A percentile compares a stretch with the other conserved stretches of the same genome.
Conservation (phyloP, 2,797 vertebrate genomes). For the Myotis findleyi region DNA sequence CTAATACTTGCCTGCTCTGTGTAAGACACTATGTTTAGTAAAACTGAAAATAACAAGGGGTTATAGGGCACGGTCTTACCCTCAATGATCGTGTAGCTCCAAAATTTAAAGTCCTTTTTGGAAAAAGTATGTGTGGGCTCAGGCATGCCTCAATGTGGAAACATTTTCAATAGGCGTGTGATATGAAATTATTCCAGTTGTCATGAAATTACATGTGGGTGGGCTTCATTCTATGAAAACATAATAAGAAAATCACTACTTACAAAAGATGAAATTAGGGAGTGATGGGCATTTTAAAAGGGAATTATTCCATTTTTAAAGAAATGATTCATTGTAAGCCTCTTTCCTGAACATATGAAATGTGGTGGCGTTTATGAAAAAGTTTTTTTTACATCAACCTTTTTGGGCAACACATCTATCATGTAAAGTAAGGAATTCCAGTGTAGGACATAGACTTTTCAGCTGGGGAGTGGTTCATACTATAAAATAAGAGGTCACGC, state of each 20-base stretch:
- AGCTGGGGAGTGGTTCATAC: neutral
- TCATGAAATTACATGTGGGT: slow-evolving; percentile 57
- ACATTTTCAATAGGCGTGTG: slow-evolving; percentile 47
- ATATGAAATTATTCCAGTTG: slow-evolving; percentile 44
- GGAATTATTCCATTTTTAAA: neutral
- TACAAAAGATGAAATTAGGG: slow-evolving; percentile 60
- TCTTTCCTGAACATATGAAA: slow-evolving; percentile 10
- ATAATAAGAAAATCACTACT: slow-evolving; percentile 62
- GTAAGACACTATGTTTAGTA: neutral
- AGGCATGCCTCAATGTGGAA: neutral
- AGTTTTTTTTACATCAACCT: neutral
- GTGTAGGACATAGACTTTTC: neutral
- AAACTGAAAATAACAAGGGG: neutral
- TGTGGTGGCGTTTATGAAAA: neutral
- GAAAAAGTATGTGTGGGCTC: slow-evolving; percentile 10
- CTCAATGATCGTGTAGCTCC: neutral
- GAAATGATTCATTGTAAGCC: slow-evolving; percentile 4
- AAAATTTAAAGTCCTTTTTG: neutral
- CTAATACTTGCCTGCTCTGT: neutral
- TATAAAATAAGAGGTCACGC: neutral
- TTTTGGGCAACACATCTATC: neutral
- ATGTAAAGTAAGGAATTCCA: neutral
- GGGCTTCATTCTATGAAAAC: slow-evolving; percentile 50
- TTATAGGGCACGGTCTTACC: neutral
- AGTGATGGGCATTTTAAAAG: slow-evolving; percentile 38